Conservation (phyloP, 2,797 vertebrate genomes). For the Sebastes oblongus region DNA sequence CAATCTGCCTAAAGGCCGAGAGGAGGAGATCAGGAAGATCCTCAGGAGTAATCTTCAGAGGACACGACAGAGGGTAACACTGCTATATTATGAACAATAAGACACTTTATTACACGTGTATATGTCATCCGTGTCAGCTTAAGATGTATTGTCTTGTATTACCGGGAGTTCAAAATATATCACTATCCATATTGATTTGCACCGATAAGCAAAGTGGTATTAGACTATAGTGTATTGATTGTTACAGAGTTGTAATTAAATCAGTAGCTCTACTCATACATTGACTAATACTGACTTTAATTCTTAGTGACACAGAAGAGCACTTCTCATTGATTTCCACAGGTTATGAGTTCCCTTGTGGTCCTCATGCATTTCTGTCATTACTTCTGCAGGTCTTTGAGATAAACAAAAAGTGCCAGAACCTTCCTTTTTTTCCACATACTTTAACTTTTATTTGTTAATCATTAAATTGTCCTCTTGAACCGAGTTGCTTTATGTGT, state of each 20-base stretch:
- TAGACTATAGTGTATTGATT: slow-evolving; percentile 3
- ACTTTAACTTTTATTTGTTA: not conserved
- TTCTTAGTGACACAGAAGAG: not conserved
- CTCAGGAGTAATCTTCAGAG: slow-evolving; percentile 93
- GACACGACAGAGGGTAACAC: slow-evolving; percentile 91
- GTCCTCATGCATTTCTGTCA: not conserved
- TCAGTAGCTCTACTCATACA: slow-evolving; percentile 26
- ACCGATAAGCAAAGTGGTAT: not conserved
- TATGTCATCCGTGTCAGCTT: not conserved
- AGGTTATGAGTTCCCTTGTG: not conserved
- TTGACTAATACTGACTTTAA: not conserved
- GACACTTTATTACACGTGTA: not conserved
- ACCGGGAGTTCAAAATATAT: not conserved
- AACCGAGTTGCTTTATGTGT: not conserved
- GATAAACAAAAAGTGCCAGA: not conserved
- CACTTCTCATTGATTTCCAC: not conserved
- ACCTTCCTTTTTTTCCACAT: not conserved
- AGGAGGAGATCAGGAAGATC: slow-evolving; percentile 97
- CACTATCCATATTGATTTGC: not conserved
- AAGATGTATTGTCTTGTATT: not conserved
- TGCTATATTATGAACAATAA: not conserved
- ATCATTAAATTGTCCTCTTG: not conserved
- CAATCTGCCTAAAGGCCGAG: slow-evolving; percentile 89
- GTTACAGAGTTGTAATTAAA: not conserved
- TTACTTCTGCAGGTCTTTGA: not conserved